Conservation (phyloP, 2,888 invertebrate species). For the Sisyra nigra region DNA sequence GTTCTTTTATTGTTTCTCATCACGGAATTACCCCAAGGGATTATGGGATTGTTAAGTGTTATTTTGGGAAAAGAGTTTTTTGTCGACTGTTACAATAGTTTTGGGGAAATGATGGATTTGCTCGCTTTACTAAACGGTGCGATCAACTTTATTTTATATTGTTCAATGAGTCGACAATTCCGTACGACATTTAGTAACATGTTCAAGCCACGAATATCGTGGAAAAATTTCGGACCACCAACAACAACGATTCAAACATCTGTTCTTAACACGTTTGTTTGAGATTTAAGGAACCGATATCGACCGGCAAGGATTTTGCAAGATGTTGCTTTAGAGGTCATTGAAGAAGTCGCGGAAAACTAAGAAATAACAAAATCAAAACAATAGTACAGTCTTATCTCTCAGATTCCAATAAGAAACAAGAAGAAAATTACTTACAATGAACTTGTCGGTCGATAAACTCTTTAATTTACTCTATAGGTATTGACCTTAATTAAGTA, state of each 20-base stretch:
- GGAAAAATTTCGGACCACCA: conserved; percentile 1
- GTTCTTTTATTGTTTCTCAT: conserved; percentile 72
- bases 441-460: no score
- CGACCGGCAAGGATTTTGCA: no score
- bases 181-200: conserved; percentile 60
- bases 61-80: conserved; percentile 55
- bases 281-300: neutral
- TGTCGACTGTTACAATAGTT: conserved; percentile 58
- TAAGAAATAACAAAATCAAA: no score
- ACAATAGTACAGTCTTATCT: no score
- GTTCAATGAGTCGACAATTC: conserved; percentile 88
- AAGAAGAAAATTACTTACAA: no score
- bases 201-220: conserved; percentile 28
- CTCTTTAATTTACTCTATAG: no score
- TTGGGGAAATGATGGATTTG: conserved; percentile 80
- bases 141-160: conserved; percentile 86
- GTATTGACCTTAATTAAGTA: no score
- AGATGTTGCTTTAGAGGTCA: no score
- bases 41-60: conserved; percentile 43
- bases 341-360: no score
- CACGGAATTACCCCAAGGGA: conserved; percentile 67
- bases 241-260: neutral
- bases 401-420: no score
- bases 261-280: conserved; percentile 2
- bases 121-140: conserved; percentile 81